Base-by-base conservation (phyloP, 2,797 vertebrate genomes). In the Enteromius afrohamiltoni region DNA sequence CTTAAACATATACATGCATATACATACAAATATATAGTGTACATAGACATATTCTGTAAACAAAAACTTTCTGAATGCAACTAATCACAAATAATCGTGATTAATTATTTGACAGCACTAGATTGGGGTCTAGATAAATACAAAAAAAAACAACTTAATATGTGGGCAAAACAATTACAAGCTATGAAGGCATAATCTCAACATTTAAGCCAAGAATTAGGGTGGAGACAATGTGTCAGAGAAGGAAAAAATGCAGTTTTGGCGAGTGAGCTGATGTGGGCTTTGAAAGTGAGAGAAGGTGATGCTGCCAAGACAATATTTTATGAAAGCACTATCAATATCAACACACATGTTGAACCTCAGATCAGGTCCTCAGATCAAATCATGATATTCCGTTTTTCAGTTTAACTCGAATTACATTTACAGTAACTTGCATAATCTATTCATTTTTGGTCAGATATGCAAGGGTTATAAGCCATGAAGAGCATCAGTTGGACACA, bases 251-350 rank as follows among this genome's bases (percentile, higher is more conserved):
- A 31, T 29, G 8, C 1, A 29, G 51, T 58, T 58, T 58, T 76
- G 74, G 34, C 74, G 16, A 40, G 51, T 55, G 73, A 40, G 16
- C 31, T 17, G 31, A 76, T 40, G 6, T 73, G 45, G 26, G 23
- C 53, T 58, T 58, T 58, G 73, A 58, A 76, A 53, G 4, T 58
- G 74, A 16, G 53, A 76, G 51, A 76, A 10, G 53, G 6, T 17
- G 21, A 58, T 40, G 21, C 19, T 75, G 51, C 49, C 73, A 75
- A 75, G 53, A 53, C 51, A 58, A 75, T 37, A 75, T 75, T 75
- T 75, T 37, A 75, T 40, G 13, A 75, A 75, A 55, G 21, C 31
- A 55, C 51, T 21, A 37, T 16, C 31, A 58, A 37, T 55, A 75
- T 76, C 6, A 40, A 37, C 16, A 23, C 7, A 4, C 10, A 34